phyloP scores from a whole-genome alignment of 2,888 invertebrate species.

The Limnephilus auricula region DNA sequence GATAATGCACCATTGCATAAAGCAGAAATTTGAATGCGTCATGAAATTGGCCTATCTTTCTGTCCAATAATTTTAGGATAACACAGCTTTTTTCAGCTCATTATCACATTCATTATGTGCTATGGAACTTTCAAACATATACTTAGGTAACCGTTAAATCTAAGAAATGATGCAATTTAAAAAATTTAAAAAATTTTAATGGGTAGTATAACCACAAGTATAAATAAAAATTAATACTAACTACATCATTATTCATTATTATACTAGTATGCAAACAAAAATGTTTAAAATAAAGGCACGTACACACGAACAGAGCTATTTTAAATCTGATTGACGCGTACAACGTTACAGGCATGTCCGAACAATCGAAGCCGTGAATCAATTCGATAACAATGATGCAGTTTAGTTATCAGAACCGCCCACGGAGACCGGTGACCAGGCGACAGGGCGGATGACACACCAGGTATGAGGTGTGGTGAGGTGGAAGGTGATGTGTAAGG shows the following conservation, averaged over 20 bases:
- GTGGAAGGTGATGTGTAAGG: background rate
- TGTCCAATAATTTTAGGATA: background rate
- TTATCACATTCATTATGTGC: background rate
- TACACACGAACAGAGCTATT: background rate
- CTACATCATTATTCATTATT: background rate
- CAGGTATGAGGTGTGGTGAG: background rate
- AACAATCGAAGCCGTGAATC: background rate
- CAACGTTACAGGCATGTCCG: background rate
- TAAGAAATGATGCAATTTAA: too few species aligned
- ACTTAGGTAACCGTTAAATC: too few species aligned
- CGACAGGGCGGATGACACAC: background rate
- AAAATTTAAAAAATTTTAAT: too few species aligned
- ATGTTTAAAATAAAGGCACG: background rate
- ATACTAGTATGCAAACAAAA: background rate
- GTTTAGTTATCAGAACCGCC: background rate
- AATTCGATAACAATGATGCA: background rate
- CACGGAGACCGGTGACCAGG: background rate
- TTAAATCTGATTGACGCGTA: background rate
- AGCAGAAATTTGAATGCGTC: background rate
- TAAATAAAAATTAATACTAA: background rate
- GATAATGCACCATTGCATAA: background rate
- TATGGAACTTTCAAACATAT: background rate
- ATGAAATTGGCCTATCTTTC: background rate
- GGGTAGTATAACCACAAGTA: background rate
- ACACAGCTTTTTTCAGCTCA: background rate